Base-by-base conservation (phyloP, 2,888 invertebrate species). In the Chouioia cunea region DNA sequence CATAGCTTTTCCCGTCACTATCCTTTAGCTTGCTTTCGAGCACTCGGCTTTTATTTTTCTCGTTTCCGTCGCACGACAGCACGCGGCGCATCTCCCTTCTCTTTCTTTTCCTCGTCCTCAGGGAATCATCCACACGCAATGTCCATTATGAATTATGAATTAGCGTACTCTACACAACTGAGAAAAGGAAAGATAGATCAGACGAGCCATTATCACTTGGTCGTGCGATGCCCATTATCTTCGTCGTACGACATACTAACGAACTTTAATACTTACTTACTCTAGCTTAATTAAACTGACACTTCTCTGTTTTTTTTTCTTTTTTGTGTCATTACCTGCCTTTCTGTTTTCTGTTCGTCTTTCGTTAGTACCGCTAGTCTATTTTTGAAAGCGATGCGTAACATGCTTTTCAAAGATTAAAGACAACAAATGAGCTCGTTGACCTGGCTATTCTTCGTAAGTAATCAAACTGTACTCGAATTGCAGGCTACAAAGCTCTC, bases 121-220 rank as follows among this genome's bases (percentile, higher is more conserved):
- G 74, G 72, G 77, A 76, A 81, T 82, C 82, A 81, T 78, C 78
- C 75, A 74, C 82, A 81, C 80, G 81, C 82, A 79, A 81, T 75
- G 77, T 77, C 76, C 77, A 79, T 79, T 80, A 78, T 81, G 79
- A 82, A 83, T 82, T 82, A 82, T 81, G 79, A 82, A 82, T 82
- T 81, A 81, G 80, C 78, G 79, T 76, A 77, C 73, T 65, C 68
- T 52, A 53, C 48, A 16, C 18, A 23, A 10, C 27, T 16, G 12
- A 36, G 4, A 2, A 12, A 36, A 36, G 12, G 36, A 10, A 36
- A 36, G 10, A 36, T 36, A 36, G 36, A 36, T 36, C 6, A 36
- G 36, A 10, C 6, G 36, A 36, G 36, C 12, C 6, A 6, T 36
- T 36, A 36, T 36, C 36, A 12, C 36, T 36, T 36, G 10, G 12